These are phyloP conservation scores for Peromyscus nudipes DNA, from an alignment of 2,797 vertebrate genomes.

Conservation along the genomic window DNA sequence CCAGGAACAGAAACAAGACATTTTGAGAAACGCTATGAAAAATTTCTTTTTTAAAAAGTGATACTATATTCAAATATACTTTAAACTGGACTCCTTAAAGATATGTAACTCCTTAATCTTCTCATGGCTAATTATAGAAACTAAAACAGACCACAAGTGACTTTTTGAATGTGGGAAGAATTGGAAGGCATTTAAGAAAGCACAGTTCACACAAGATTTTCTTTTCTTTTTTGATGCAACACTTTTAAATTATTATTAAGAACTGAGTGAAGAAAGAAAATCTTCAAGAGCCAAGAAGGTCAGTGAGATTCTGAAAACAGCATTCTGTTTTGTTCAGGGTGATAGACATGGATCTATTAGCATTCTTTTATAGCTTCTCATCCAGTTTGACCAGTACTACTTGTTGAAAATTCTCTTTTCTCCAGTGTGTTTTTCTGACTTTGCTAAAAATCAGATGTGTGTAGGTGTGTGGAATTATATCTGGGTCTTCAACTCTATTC, in stretches of 20 bases:
- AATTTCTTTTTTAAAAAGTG: not conserved
- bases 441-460: no score
- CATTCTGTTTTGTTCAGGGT: not conserved
- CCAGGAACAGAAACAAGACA: not conserved
- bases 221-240: not conserved
- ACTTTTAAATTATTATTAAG: not conserved
- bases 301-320: not conserved
- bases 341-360: no score
- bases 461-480: no score
- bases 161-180: slow-evolving; percentile 10
- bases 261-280: slow-evolving; percentile 23
- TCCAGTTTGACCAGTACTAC: no score
- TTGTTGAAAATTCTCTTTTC: no score
- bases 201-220: not conserved
- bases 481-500: no score
- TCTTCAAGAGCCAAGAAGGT: not conserved
- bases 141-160: not conserved
- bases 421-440: no score
- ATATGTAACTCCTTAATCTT: not conserved
- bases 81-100: not conserved
- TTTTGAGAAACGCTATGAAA: not conserved
- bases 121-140: slow-evolving; percentile 10
- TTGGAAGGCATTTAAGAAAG: slow-evolving; percentile 36
- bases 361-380: no score
- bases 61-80: not conserved